Evolutionary conservation across 2,888 invertebrate species (phyloP), one percentile per base, ranked within the genome.

Genomic region (Pammene fasciana): DNA sequence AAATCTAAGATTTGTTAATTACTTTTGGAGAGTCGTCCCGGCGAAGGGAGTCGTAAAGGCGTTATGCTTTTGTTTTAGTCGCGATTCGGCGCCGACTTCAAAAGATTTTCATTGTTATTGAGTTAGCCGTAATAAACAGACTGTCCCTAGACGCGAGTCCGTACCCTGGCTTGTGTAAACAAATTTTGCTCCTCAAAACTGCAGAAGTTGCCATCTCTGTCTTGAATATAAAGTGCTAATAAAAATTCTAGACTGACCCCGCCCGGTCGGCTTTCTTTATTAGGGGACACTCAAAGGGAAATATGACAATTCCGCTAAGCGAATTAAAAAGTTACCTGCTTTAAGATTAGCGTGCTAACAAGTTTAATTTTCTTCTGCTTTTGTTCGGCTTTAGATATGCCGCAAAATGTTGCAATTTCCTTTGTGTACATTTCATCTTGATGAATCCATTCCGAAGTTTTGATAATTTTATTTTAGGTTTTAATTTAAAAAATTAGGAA

Each of bases 321-420:
- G 79, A 86, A 88, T 90, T 90, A 89, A 87, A 86, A 90, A 89
- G 87, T 89, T 90, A 89, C 88, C 87, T 89, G 85, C 81, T 81
- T 83, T 82, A 79, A 86, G 80, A 86, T 85, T 86, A 87, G 85
- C 81, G 81, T 82, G 82, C 81, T 88, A 87, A 89, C 83, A 86
- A 89, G 86, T 86, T 86, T 82, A 86, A 89, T 75, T 77, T 74
- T 84, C 86, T 86, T 80, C 80, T 84, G 81, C 83, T 76, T 78
- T 82, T 82, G 85, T 83, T 84, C 83, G 75, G 78, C 77, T 80
- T 82, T 81, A 71, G 67, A 72, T 68, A 72, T 67, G 65, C 70
- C 70, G 59, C 70, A 70, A 70, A 68, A 55, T 70, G 48, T 70
- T 70, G 70, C 60, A 65, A 68, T 68, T 65, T 65, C 65, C 65